Evolutionary conservation across 2,797 vertebrate genomes (phyloP).

Genomic region (Xiphophorus birchmanni): DNA sequence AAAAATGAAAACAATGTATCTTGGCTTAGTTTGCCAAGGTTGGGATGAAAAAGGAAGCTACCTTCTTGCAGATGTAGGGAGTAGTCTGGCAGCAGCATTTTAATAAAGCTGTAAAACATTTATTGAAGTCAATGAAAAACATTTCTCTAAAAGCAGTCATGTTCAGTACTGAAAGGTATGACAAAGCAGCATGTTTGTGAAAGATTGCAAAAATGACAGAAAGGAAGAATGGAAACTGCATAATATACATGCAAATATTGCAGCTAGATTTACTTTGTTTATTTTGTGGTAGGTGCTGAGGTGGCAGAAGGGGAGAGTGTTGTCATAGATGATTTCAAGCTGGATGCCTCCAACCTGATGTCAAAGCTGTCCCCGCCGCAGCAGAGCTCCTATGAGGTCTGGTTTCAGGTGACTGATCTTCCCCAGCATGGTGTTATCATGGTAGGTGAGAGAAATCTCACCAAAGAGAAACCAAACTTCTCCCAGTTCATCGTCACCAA

Average conservation of each 20-base stretch:
- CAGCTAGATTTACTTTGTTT: background rate
- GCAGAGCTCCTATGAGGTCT: constrained; percentile 84
- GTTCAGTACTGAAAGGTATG: background rate
- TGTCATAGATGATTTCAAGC: constrained; percentile 83
- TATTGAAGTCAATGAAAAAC: background rate
- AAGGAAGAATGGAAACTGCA: background rate
- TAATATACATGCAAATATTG: background rate
- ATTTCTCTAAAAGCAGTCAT: background rate
- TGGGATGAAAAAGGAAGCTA: background rate
- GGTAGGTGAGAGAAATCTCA: constrained; percentile 88
- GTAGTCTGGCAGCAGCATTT: background rate
- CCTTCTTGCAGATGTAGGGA: background rate
- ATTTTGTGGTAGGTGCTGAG: constrained; percentile 76
- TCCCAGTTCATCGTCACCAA: constrained; percentile 89
- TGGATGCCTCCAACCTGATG: constrained; percentile 90
- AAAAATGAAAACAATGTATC: background rate
- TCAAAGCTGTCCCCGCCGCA: constrained; percentile 82
- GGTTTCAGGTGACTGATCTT: constrained; percentile 88
- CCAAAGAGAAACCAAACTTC: constrained; percentile 89
- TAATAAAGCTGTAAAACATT: background rate
- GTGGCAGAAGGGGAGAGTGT: constrained; percentile 87
- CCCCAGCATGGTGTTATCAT: constrained; percentile 85
- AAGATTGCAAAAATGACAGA: background rate
- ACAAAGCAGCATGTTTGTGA: background rate
- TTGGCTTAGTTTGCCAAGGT: background rate